phyloP scores from a whole-genome alignment of 2,888 invertebrate species.

The Megamerina dolium region DNA sequence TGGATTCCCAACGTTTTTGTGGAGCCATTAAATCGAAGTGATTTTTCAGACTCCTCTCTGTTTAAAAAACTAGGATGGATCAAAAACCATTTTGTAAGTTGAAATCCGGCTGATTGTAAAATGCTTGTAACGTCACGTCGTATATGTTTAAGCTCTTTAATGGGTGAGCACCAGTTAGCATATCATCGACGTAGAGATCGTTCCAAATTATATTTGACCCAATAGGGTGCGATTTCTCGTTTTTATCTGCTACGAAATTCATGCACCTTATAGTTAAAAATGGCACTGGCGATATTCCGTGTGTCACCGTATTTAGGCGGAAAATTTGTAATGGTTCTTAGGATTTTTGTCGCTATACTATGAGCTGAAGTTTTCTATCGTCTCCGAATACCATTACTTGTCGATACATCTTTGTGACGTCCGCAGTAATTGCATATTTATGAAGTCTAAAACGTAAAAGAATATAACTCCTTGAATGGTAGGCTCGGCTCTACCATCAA shows the following conservation, averaged over 20 bases:
- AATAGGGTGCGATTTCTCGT: background rate
- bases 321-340: background rate
- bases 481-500: slow-evolving; percentile 13
- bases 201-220: background rate
- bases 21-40: background rate
- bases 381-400: slow-evolving; percentile 5
- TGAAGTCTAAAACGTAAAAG: slow-evolving; percentile 3
- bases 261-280: slow-evolving; percentile 2
- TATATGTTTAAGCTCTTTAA: no score
- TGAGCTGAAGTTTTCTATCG: slow-evolving; percentile 7
- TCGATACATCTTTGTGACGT: slow-evolving; percentile 3
- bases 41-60: background rate
- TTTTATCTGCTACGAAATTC: background rate
- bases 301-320: background rate
- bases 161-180: no score
- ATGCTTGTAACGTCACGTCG: no score
- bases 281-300: slow-evolving; percentile 1
- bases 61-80: background rate
- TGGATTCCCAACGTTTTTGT: background rate
- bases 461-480: slow-evolving; percentile 6
- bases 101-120: background rate
- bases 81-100: background rate
- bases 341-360: slow-evolving; percentile 2
- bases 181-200: no score
- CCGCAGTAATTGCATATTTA: background rate